Conservation (phyloP, 2,797 vertebrate species). For the Mus spretus region DNA sequence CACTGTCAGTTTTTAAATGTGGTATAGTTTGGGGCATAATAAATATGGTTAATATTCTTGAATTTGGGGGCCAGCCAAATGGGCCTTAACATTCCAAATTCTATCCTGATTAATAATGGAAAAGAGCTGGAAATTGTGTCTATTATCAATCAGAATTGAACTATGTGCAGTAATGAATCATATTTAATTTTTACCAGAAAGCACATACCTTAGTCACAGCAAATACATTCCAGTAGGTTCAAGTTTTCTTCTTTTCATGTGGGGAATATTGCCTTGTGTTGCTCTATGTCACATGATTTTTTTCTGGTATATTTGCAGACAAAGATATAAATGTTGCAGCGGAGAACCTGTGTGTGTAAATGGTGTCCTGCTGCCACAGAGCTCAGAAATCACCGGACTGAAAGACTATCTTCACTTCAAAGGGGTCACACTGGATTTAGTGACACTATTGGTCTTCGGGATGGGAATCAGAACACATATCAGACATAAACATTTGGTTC, state of each 20-base stretch:
- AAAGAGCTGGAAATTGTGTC: not conserved
- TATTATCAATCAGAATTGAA: slow-evolving; percentile 28
- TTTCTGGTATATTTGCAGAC: not conserved
- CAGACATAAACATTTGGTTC: not conserved
- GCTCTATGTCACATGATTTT: not conserved
- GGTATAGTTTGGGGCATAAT: not conserved
- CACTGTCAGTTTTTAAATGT: not conserved
- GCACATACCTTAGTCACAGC: not conserved
- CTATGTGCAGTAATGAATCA: not conserved
- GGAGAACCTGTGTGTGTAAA: rapidly evolving
- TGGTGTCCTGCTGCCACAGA: not conserved
- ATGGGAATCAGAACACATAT: not conserved
- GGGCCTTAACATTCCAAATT: slow-evolving; percentile 10
- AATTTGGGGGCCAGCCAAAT: slow-evolving; percentile 10
- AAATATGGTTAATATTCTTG: slow-evolving; percentile 5
- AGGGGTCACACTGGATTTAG: not conserved
- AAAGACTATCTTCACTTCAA: not conserved
- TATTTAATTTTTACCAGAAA: not conserved
- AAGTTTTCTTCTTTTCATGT: not conserved
- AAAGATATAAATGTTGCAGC: not conserved
- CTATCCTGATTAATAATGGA: not conserved
- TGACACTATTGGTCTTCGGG: not conserved
- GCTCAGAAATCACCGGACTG: not conserved
- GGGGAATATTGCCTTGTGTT: not conserved
- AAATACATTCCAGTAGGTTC: not conserved